Base-by-base conservation (phyloP, 2,888 invertebrate species). In the Sminthurinus aureus region DNA sequence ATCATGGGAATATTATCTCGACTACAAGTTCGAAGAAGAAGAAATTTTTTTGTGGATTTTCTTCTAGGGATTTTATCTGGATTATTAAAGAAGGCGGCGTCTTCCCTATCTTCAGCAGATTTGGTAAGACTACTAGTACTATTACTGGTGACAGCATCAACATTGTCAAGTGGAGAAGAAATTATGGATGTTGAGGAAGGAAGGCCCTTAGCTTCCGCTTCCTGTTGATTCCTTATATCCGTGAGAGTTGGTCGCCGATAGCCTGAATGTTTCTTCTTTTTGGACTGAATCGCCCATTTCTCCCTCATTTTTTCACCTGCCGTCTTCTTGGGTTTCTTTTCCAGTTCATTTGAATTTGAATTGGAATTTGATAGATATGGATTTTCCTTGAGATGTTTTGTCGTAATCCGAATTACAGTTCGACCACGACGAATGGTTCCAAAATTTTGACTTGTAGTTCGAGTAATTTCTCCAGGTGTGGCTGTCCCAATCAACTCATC, bases 281-380 rank as follows among this genome's bases (percentile, higher is more conserved):
- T 87, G 0, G 87, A 87, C 9, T 86, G 86, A 71, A 95, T 93
- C 73, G 93, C 90, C 89, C 94, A 94, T 89, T 95, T 95, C 90
- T 96, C 95, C 24, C 94, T 92, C 82, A 96, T 91, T 87, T 94
- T 91, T 87, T 95, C 95, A 0, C 95, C 95, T 0, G 94, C 92
- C 0, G 94, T 92, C 89, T 94, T 94, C 89, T 93, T 93, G 50
- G 90, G 87, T 79, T 90, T 93, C 90, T 91, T 85, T 4, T 78
- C 20, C 38, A 38, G 6, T 38, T 1, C 1, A 38, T 1, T 38
- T 1, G 64, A 38, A 24, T 20, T 6, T 12, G 18, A 13, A 15
- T 18, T 18, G 3, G 13, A 6, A 13, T 22, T 69, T 13, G 71
- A 73, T 38, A 88, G 64, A 26, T 87, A 87, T 0, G 87, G 88